Percentiles rank a stretch among this genome's conserved stretches.
Conservation (phyloP, 2,888 invertebrate genomes). For the Shargacucullia verbasci region DNA sequence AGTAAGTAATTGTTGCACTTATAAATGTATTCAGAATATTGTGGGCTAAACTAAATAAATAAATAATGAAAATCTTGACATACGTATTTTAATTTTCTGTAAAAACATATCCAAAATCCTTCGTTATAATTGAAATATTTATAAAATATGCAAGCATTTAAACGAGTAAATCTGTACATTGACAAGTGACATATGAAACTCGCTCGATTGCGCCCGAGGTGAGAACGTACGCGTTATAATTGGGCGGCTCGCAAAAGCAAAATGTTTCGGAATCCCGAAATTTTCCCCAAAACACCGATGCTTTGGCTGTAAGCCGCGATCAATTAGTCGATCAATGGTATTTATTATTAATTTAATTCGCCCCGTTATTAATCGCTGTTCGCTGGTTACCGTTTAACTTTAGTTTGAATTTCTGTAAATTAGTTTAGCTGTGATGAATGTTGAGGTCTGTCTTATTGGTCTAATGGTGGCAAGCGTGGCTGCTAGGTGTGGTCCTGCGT, state of each 20-base stretch:
- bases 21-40: too few relatives aligned
- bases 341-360: conserved; percentile 28
- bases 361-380: conserved; percentile 13
- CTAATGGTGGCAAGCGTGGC: too few relatives aligned
- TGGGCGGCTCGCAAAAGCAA: conserved; percentile 55
- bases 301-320: conserved; percentile 35
- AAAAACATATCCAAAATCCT: too few relatives aligned
- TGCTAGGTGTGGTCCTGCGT: too few relatives aligned
- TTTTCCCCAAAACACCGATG: conserved; percentile 21
- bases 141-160: conserved; percentile 16
- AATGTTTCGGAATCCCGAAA: conserved; percentile 35
- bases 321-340: conserved; percentile 39
- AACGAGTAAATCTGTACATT: conserved; percentile 16
- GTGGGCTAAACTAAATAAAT: too few relatives aligned
- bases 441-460: too few relatives aligned
- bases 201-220: conserved; percentile 18
- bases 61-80: too few relatives aligned
- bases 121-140: too few relatives aligned
- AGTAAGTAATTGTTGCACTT: too few relatives aligned
- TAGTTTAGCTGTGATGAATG: not conserved
- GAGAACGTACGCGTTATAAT: conserved; percentile 40
- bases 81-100: too few relatives aligned
- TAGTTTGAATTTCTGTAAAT: not conserved
- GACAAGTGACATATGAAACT: conserved; percentile 26
- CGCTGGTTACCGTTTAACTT: not conserved